Evolutionary conservation across 2,113 vertebrate genomes (phyloP), one percentile per base, ranked within the genome.

Genomic region (Clinocottus analis): DNA sequence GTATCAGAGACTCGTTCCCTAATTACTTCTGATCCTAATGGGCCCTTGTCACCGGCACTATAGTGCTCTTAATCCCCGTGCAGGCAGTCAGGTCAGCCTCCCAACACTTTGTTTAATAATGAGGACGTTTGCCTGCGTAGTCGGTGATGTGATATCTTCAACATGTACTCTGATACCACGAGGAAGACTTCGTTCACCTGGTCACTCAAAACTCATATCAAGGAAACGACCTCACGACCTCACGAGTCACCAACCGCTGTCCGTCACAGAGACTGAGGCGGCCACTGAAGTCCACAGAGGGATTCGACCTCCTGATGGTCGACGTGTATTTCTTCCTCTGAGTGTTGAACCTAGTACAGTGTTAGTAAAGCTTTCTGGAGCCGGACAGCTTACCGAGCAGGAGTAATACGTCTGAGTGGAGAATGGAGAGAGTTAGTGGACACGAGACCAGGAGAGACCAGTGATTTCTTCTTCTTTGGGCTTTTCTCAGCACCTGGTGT

Each of bases 51-150:
- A 89, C 93, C 5, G 93, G 91, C 29, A 91, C 93, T 76, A n/a
- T n/a, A 94, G 84, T 95, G 95, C 75, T 95, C 49, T 93, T 93
- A 1, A 7, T 95, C 73, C 94, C 93, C 0, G 31, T 87, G 0
- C 90, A 95, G 13, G 94, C 83, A 0, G 72, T 43, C 14, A 65
- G 58, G 58, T 60, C 61, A 93, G 1, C 31, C 85, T 0, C 90
- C 91, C 0, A 0, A 51, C 29, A 68, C 49, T 23, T 64, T 3
- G 37, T 49, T 66, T 58, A 45, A 67, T 56, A 33, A 59, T 47
- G 13, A 47, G 35, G 6, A 65, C n/a, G 9, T 64, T 51, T 75
- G 0, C 27, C 55, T 69, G 9, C 16, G 17, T 14, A 5, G 33
- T 45, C 45, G n/a, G 0, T 17, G 70, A 29, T 19, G 23, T 56